Conservation (phyloP, 2,888 invertebrate species). For the Mantis religiosa region DNA sequence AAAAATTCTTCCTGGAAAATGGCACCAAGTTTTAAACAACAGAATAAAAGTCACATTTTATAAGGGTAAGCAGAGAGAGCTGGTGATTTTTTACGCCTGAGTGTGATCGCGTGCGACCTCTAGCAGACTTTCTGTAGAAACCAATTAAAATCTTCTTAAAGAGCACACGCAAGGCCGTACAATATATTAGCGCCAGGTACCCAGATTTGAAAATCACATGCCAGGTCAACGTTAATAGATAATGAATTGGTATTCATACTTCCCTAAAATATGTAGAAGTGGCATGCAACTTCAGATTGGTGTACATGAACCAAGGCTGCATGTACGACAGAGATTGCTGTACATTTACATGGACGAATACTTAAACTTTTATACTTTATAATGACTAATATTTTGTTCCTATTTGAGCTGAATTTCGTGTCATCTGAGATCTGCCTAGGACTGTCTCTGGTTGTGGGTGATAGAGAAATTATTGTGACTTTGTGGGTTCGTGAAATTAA, state of each 20-base stretch:
- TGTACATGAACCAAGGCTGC: background rate
- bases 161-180: background rate
- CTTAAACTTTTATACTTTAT: too few relatives aligned
- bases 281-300: background rate
- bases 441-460: too few relatives aligned
- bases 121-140: background rate
- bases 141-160: background rate
- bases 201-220: background rate
- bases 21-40: background rate
- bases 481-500: too few relatives aligned
- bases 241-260: background rate
- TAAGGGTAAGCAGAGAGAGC: too few relatives aligned
- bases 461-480: too few relatives aligned
- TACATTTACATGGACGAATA: too few relatives aligned
- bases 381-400: too few relatives aligned
- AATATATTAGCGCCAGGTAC: background rate
- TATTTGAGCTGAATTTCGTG: too few relatives aligned
- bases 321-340: background rate
- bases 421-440: too few relatives aligned
- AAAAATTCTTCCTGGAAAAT: background rate
- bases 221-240: background rate
- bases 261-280: background rate
- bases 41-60: background rate
- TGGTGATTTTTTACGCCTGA: background rate
- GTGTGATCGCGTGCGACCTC: background rate